Conservation (phyloP, 2,113 vertebrate genomes). For the Cyprinodon variegatus region DNA sequence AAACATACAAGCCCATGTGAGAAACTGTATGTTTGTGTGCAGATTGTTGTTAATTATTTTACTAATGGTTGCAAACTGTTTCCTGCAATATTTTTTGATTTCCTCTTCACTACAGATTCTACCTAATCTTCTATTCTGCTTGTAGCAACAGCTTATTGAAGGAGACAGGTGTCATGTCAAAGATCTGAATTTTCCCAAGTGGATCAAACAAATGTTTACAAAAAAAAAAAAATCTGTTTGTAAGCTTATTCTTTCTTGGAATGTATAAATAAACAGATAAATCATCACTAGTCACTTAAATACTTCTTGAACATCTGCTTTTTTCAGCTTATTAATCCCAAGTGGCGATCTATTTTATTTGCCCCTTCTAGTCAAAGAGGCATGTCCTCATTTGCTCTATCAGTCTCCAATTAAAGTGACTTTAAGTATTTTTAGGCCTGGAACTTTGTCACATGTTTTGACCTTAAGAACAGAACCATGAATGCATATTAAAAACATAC, state of each 20-base stretch:
- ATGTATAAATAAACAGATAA: constrained; percentile 40
- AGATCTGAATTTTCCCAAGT: constrained; percentile 10
- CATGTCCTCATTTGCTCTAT: constrained; percentile 18
- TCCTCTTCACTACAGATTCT: constrained; percentile 11
- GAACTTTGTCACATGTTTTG: neutral
- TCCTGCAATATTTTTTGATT: neutral
- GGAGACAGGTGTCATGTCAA: constrained; percentile 21
- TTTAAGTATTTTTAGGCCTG: neutral
- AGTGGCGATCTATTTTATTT: constrained; percentile 11
- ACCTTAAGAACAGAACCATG: neutral
- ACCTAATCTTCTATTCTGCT: neutral
- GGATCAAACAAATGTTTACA: constrained; percentile 30
- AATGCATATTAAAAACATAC: neutral
- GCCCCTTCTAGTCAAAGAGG: neutral
- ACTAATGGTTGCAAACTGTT: neutral
- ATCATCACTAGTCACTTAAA: constrained; percentile 22
- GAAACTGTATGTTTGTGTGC: neutral
- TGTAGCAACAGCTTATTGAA: neutral
- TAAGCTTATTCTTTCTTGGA: constrained; percentile 21
- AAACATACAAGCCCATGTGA: constrained; percentile 26
- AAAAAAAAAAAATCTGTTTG: constrained; percentile 27
- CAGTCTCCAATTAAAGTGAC: neutral
- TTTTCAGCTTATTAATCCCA: constrained; percentile 37
- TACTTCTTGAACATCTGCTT: constrained; percentile 57
- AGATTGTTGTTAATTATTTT: neutral